These are phyloP conservation scores for Tachuris rubrigastra DNA, from an alignment of 2,113 vertebrate genomes.

Conservation along the genomic window DNA sequence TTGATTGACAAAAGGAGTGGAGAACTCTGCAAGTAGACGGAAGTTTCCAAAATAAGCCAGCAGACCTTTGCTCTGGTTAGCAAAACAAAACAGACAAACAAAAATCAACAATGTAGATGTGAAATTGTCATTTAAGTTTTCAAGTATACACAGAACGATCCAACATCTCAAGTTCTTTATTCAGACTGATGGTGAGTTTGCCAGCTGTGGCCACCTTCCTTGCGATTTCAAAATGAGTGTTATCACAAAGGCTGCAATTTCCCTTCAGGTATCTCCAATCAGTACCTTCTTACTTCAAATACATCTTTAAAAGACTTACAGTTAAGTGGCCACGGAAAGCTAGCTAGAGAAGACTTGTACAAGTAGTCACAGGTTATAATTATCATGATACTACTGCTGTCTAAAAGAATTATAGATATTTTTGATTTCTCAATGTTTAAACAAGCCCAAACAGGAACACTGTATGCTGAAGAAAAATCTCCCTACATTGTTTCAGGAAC, in stretches of 20 bases:
- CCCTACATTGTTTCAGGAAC: neutral
- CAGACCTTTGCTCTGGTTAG: constrained; percentile 83
- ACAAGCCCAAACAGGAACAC: neutral
- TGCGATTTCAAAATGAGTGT: neutral
- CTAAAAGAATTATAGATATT: neutral
- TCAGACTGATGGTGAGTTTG: neutral
- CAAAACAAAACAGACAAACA: constrained; percentile 47
- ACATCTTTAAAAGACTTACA: neutral
- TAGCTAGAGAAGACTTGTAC: neutral
- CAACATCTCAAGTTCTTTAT: neutral
- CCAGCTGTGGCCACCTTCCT: neutral
- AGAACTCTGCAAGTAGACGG: constrained; percentile 95
- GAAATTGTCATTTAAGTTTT: neutral
- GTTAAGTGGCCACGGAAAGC: neutral
- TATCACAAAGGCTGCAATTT: neutral
- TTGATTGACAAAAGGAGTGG: constrained; percentile 98
- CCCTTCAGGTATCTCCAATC: neutral
- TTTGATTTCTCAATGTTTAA: neutral
- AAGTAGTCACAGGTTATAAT: neutral
- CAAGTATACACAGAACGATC: neutral
- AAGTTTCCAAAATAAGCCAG: constrained; percentile 95
- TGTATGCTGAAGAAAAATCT: neutral
- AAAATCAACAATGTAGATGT: neutral
- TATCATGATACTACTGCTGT: neutral
- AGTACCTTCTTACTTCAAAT: neutral